Evolutionary conservation across 2,888 invertebrate genomes (phyloP).

Genomic region (Theristus sp.): DNA sequence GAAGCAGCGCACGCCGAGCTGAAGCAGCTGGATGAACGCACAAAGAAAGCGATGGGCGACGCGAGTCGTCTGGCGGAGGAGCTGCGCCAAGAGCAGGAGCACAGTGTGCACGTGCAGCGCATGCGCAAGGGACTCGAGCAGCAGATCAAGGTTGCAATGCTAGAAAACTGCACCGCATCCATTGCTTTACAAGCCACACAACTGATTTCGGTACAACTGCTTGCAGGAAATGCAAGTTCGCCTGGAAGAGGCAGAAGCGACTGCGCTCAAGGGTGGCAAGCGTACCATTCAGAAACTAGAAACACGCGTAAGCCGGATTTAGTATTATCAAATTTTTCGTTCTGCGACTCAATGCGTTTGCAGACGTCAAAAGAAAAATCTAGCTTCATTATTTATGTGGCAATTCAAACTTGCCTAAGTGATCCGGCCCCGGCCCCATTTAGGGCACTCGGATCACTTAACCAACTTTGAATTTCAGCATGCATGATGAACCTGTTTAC

Average conservation of each 20-base stretch:
- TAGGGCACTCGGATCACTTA: no score
- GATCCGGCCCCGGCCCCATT: no score
- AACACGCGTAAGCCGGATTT: constrained; percentile 46
- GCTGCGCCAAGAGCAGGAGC: constrained; percentile 55
- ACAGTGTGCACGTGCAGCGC: constrained; percentile 91
- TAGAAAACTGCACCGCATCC: no score
- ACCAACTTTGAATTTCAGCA: no score
- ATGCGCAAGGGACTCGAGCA: constrained; percentile 88
- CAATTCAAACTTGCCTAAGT: no score
- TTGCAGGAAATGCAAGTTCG: constrained; percentile 47
- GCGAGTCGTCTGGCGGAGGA: constrained; percentile 93
- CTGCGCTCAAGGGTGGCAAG: constrained; percentile 93
- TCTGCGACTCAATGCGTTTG: no score
- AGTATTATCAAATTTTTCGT: no score
- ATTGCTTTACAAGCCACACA: no score
- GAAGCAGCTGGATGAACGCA: constrained; percentile 94
- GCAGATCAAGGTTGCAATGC: constrained; percentile 61
- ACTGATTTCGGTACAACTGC: background rate
- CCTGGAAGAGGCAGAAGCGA: constrained; percentile 80
- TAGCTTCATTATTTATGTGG: no score
- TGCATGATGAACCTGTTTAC: no score
- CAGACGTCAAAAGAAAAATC: no score
- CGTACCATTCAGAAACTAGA: constrained; percentile 96
- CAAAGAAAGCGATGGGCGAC: constrained; percentile 95
- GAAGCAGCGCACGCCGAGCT: constrained; percentile 95